Base-by-base conservation (phyloP, 2,797 vertebrate genomes). In the Pseudomugil tenellus region DNA sequence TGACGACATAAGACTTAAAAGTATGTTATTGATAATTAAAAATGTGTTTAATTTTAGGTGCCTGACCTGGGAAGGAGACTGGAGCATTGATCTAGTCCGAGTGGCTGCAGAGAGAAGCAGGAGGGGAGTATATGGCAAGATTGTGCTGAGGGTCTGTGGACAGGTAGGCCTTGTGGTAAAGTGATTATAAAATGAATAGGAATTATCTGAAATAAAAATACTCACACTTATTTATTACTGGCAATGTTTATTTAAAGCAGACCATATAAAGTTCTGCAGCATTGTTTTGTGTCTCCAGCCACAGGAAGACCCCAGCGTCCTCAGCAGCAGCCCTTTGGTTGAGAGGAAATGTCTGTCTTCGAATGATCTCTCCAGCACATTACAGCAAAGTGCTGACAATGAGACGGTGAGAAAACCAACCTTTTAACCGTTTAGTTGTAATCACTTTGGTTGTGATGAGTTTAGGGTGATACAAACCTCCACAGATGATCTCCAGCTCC, bases 61-160 rank as follows among this genome's bases (percentile, higher is more conserved):
- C 46, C 87, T 97, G 54, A 93, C 93, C 35, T 97, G 96, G 95
- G 94, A 97, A 82, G 95, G 92, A 13, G 90, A 91, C 34, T 97
- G 96, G 96, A 93, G 83, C 28, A 0, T 82, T 12, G 95, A 95
- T 74, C 29, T 96, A 34, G 74, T 92, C 48, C 67, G 87, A 59
- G 92, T 90, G 57, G 94, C 95, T 0, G 87, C 91, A 71, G 91
- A 92, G 76, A 90, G 91, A 65, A 84, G 90, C 73, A 76, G 94
- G 60, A 94, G 77, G 75, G 94, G 95, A 64, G 89, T 92, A 32
- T 93, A 91, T 73, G 94, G 93, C 54, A 96, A 95, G 87, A 92
- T 97, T 67, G 68, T 95, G 51, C 91, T 97, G 68, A 93, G 89
- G 41, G 85, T 96, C 57, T 90, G 83, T 68, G 93, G 90, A 66